phyloP scores from a whole-genome alignment of 64 coral and sea anemone genomes.

The Porites australiensis region DNA sequence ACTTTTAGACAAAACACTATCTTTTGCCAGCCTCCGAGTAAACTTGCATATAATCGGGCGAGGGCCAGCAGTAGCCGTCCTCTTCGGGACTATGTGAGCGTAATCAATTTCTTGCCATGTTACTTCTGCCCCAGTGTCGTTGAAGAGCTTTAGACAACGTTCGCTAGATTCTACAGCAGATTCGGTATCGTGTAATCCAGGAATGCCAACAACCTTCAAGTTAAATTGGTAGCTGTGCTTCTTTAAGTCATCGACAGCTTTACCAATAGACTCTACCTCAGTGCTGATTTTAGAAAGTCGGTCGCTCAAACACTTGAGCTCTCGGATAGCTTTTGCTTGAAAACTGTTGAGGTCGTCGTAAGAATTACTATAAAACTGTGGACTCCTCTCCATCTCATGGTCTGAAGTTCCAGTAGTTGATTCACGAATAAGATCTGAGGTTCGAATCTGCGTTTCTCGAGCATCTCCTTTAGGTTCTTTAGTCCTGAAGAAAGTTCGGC shows the following conservation, averaged over 20 bases:
- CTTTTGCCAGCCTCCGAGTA: constrained; percentile 57
- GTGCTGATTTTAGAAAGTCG: constrained; percentile 1
- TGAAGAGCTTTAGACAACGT: constrained; percentile 38
- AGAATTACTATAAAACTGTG: no score
- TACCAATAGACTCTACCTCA: constrained; percentile 24
- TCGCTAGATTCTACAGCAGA: constrained; percentile 18
- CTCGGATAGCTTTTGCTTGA: no score
- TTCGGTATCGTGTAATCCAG: constrained; percentile 23
- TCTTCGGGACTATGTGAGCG: constrained; percentile 11
- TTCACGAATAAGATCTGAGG: no score
- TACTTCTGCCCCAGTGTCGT: constrained; percentile 3
- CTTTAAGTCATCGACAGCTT: constrained; percentile 38
- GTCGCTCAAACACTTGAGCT: neutral
- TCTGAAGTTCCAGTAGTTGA: no score
- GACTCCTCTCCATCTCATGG: no score
- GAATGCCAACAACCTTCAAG: constrained; percentile 64
- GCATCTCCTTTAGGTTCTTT: no score
- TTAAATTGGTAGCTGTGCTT: constrained; percentile 67
- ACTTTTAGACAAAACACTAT: constrained; percentile 1
- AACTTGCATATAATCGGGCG: constrained; percentile 63
- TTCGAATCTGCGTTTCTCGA: no score
- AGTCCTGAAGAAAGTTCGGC: no score
- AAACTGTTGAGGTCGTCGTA: no score
- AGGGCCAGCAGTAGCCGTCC: neutral
- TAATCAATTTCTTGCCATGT: neutral